These are phyloP conservation scores for Dynastes hyllus DNA, from an alignment of 2,888 invertebrate species.

Conservation along the genomic window DNA sequence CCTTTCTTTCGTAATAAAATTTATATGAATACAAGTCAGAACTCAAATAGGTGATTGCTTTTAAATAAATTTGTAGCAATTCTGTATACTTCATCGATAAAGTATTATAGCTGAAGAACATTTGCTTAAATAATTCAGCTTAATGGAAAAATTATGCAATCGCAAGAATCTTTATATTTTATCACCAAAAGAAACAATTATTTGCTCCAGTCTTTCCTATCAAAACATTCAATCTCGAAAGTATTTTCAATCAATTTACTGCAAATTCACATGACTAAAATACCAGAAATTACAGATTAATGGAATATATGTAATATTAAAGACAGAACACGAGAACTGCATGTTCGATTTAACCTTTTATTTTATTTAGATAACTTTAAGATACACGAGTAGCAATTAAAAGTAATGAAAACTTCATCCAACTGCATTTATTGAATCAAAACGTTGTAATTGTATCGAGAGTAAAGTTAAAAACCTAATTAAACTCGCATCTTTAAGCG, in stretches of 20 bases:
- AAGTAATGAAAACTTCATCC: slow-evolving; percentile 23
- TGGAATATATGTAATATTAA: slow-evolving; percentile 4
- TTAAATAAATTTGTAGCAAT: too few relatives aligned
- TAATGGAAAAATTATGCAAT: too few relatives aligned
- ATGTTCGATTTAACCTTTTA: neutral
- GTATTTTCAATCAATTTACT: neutral
- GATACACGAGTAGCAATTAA: slow-evolving; percentile 5
- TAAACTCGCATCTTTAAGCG: slow-evolving; percentile 1
- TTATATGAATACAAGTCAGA: too few relatives aligned
- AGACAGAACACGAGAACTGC: neutral
- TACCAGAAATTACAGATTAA: slow-evolving; percentile 4
- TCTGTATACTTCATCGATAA: too few relatives aligned
- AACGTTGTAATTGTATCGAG: neutral
- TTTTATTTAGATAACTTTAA: neutral
- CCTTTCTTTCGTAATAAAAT: too few relatives aligned
- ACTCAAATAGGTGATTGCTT: too few relatives aligned
- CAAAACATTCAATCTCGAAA: neutral
- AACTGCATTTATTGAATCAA: neutral
- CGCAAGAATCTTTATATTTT: too few relatives aligned
- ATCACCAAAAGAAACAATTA: too few relatives aligned
- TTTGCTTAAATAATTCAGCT: too few relatives aligned
- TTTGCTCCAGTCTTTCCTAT: neutral
- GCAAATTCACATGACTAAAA: neutral
- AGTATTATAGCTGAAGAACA: too few relatives aligned
- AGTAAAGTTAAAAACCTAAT: slow-evolving; percentile 5